These are phyloP conservation scores for Castor canadensis DNA, from an alignment of 2,113 vertebrate species.

Conservation along the genomic window DNA sequence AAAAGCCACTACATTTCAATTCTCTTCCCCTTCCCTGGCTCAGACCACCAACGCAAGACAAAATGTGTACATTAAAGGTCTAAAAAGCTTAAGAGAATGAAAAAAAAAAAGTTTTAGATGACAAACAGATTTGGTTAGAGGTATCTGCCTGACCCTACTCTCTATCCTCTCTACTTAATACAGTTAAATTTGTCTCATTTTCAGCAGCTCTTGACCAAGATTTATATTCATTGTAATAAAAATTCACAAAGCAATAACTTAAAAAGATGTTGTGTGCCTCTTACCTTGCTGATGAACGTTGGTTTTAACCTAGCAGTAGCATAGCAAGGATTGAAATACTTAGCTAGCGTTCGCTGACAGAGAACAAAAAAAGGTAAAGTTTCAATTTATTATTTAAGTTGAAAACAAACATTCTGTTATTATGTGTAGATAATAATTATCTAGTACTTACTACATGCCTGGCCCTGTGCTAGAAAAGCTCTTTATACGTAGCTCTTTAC, in stretches of 20 bases:
- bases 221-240: conserved; percentile 21
- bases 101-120: background rate
- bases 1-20: background rate
- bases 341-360: conserved; percentile 93
- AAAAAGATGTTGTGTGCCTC: conserved; percentile 29
- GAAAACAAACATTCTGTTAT: background rate
- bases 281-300: conserved; percentile 98
- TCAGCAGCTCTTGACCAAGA: background rate
- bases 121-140: background rate
- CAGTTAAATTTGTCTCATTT: background rate
- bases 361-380: conserved; percentile 42
- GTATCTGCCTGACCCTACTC: background rate
- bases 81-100: background rate
- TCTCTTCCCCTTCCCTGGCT: background rate
- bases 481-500: background rate
- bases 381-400: conserved; percentile 8
- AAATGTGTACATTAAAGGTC: background rate
- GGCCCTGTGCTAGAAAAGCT: background rate
- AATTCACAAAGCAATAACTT: background rate
- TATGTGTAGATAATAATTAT: background rate
- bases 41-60: background rate
- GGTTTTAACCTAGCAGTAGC: conserved; percentile 97
- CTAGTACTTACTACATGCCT: background rate
- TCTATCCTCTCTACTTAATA: background rate
- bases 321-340: conserved; percentile 99